A percentile compares a stretch with the other conserved stretches of the same genome.
phyloP scores from a whole-genome alignment of 2,797 vertebrate species.

The Parotocinclus haroldoi region DNA sequence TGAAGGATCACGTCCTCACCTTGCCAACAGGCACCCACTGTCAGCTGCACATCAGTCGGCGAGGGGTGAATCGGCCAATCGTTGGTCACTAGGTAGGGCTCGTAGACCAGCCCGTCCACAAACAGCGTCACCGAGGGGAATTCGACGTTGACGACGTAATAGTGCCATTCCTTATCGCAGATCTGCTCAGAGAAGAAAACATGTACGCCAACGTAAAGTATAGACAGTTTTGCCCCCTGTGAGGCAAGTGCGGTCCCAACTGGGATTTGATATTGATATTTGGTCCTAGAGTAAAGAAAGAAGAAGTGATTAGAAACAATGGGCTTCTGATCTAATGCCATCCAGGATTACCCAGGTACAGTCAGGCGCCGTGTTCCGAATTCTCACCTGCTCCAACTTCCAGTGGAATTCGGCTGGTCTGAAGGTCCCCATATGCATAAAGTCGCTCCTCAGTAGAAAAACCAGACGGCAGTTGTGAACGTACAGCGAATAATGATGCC shows the following conservation, averaged over 20 bases:
- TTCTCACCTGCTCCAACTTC: conserved; percentile 93
- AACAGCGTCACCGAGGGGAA: conserved; percentile 92
- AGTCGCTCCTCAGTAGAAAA: conserved; percentile 90
- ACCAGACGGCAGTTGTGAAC: conserved; percentile 96
- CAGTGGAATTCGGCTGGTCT: conserved; percentile 96
- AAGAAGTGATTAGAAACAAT: no score
- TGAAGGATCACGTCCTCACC: conserved; percentile 66
- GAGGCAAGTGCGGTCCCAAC: no score
- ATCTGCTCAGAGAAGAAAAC: conserved; percentile 76
- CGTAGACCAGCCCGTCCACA: conserved; percentile 91
- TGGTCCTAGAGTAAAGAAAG: no score
- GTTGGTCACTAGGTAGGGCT: conserved; percentile 97
- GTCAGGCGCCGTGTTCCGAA: no score
- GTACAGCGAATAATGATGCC: conserved; percentile 92
- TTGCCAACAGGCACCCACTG: conserved; percentile 98
- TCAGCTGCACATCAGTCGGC: conserved; percentile 92
- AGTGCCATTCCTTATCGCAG: conserved; percentile 99
- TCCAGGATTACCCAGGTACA: no score
- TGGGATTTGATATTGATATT: no score
- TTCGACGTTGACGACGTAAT: conserved; percentile 94
- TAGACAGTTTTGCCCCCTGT: background rate
- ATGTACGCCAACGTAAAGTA: background rate
- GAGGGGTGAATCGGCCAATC: conserved; percentile 96
- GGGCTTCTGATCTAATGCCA: no score
- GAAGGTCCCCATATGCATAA: conserved; percentile 88